Percentiles rank a stretch among this genome's conserved stretches.
These are phyloP conservation scores for Apotomis betuletana DNA, from an alignment of 2,888 invertebrate species.

Conservation along the genomic window DNA sequence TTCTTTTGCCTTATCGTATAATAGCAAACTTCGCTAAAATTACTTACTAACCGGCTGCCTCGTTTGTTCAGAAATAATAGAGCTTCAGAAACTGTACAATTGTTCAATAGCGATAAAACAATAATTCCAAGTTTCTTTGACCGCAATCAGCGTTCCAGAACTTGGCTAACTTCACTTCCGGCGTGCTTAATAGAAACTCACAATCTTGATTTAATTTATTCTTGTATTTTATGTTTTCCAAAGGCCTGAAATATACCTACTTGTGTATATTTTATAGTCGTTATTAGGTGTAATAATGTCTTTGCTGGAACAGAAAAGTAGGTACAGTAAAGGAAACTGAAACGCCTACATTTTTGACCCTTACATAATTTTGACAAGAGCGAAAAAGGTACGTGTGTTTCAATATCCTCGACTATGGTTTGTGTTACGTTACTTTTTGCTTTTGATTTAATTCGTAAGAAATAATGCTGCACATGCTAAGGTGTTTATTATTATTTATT, in stretches of 20 bases:
- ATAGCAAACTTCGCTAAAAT: too few species aligned
- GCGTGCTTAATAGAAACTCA: constrained; percentile 11
- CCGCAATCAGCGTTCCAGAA: constrained; percentile 35
- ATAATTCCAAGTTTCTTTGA: constrained; percentile 36
- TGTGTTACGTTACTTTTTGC: too few species aligned
- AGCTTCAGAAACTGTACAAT: constrained; percentile 23
- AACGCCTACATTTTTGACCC: too few species aligned
- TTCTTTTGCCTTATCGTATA: too few species aligned
- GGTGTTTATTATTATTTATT: too few species aligned
- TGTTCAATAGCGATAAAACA: constrained; percentile 35
- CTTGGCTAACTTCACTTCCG: constrained; percentile 25
- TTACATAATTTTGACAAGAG: too few species aligned
- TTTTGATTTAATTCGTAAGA: too few species aligned
- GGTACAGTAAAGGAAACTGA: too few species aligned
- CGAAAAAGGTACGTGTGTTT: too few species aligned
- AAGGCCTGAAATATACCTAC: not conserved
- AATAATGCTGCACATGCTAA: too few species aligned
- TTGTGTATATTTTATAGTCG: not conserved
- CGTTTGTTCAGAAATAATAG: constrained; percentile 23
- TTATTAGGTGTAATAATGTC: not conserved
- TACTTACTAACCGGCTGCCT: constrained; percentile 2
- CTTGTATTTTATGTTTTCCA: constrained; percentile 7
- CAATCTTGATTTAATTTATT: constrained; percentile 9
- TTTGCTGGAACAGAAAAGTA: too few species aligned
- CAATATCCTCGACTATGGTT: too few species aligned